These are phyloP conservation scores for Drosophila arawakana DNA, from an alignment of 1,140 invertebrate genomes.

Conservation along the genomic window DNA sequence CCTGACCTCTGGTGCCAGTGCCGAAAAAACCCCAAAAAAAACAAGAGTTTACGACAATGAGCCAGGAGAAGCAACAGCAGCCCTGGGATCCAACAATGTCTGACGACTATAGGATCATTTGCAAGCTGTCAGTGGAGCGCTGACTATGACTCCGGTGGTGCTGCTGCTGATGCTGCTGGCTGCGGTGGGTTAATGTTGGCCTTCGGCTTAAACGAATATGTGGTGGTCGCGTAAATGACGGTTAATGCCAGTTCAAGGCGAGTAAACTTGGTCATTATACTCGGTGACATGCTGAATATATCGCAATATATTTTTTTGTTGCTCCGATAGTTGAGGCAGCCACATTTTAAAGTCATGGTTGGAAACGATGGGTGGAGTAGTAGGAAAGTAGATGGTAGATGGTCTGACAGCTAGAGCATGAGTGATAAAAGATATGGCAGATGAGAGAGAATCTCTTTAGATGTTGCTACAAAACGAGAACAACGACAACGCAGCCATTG, in stretches of 20 bases:
- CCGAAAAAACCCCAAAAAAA: constrained; percentile 19
- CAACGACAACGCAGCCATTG: constrained; percentile 53
- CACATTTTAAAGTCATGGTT: constrained; percentile 27
- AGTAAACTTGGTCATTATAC: constrained; percentile 64
- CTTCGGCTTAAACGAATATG: neutral
- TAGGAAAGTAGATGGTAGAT: too few species aligned
- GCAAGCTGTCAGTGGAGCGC: constrained; percentile 66
- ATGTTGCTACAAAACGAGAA: constrained; percentile 16
- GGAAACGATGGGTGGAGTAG: neutral
- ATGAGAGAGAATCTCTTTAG: constrained; percentile 1
- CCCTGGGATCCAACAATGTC: constrained; percentile 12
- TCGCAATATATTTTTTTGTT: constrained; percentile 1
- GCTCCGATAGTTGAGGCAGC: constrained; percentile 18
- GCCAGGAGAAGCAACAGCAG: constrained; percentile 2
- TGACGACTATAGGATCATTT: constrained; percentile 54
- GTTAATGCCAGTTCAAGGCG: constrained; percentile 64
- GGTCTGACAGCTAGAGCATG: constrained; percentile 2
- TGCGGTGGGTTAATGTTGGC: constrained; percentile 13
- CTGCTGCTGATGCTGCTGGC: neutral
- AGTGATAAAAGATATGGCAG: constrained; percentile 13
- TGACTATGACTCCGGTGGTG: constrained; percentile 2
- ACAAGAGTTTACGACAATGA: constrained; percentile 71
- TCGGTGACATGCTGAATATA: constrained; percentile 26
- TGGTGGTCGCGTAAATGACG: constrained; percentile 65
- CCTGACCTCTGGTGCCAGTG: constrained; percentile 5